Conservation (phyloP, 2,113 vertebrate species). For the Macaca fascicularis region DNA sequence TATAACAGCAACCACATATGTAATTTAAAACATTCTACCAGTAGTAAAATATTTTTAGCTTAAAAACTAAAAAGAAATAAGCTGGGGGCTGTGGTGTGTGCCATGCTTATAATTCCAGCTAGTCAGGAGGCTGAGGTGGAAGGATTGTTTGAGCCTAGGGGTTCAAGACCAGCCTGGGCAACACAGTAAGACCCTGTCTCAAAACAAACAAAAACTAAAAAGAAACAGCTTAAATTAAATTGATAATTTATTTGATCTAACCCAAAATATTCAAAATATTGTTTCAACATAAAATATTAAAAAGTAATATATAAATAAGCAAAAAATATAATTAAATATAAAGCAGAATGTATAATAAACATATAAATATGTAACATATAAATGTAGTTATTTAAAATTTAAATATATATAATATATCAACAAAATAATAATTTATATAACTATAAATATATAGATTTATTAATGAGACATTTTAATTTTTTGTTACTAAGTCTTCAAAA, state of each 20-base stretch:
- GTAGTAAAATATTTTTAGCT: neutral
- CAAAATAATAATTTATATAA: neutral
- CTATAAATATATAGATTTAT: neutral
- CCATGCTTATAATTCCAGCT: no score
- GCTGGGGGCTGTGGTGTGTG: no score
- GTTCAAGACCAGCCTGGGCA: no score
- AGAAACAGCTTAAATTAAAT: neutral
- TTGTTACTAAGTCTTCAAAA: neutral
- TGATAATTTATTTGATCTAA: constrained; percentile 41
- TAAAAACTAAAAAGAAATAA: neutral
- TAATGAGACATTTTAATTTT: neutral
- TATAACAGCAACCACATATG: neutral
- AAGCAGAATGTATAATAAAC: neutral
- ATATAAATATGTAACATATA: neutral
- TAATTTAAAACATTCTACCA: neutral
- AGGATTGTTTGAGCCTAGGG: no score
- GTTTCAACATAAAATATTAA: constrained; percentile 39
- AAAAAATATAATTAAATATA: neutral
- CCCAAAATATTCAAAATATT: neutral
- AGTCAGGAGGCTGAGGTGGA: no score
- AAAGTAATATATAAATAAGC: neutral
- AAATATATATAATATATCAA: neutral
- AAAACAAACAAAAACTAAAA: neutral
- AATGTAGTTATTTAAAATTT: neutral
- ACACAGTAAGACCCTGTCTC: no score